A percentile compares a stretch with the other conserved stretches of the same genome.
phyloP scores from a whole-genome alignment of 2,888 invertebrate genomes.

The Bedellia somnulentella region DNA sequence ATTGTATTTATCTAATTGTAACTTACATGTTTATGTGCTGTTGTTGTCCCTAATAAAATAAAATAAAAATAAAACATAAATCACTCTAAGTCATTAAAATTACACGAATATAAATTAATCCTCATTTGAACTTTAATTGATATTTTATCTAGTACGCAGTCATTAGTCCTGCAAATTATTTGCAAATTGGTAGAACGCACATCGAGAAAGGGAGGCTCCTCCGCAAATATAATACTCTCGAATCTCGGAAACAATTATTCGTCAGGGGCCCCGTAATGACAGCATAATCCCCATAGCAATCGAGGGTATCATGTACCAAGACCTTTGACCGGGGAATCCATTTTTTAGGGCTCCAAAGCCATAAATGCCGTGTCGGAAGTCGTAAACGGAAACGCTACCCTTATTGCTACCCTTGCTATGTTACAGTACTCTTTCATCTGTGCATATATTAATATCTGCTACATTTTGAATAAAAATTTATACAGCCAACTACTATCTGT shows the following conservation, averaged over 20 bases:
- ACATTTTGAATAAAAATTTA: too few species aligned
- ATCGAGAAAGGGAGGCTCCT: not conserved
- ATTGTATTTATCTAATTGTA: too few species aligned
- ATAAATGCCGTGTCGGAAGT: constrained; percentile 3
- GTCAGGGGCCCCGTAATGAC: constrained; percentile 22
- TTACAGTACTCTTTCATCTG: too few species aligned
- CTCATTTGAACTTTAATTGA: not conserved
- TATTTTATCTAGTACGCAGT: constrained; percentile 5
- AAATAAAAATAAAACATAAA: too few species aligned
- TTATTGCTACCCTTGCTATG: not conserved
- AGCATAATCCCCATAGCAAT: constrained; percentile 12
- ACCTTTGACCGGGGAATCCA: constrained; percentile 10
- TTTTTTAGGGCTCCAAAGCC: constrained; percentile 5
- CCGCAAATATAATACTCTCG: constrained; percentile 1
- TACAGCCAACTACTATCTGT: too few species aligned
- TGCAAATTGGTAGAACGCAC: constrained; percentile 36
- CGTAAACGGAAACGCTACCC: not conserved
- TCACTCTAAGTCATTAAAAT: too few species aligned
- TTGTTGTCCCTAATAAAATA: too few species aligned
- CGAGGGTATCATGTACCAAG: constrained; percentile 12
- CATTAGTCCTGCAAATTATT: constrained; percentile 23
- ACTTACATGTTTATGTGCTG: too few species aligned
- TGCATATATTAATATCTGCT: too few species aligned
- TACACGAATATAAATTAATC: not conserved
- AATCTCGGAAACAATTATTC: constrained; percentile 32